phyloP scores from a whole-genome alignment of 2,113 vertebrate species.

The Euleptes europaea region DNA sequence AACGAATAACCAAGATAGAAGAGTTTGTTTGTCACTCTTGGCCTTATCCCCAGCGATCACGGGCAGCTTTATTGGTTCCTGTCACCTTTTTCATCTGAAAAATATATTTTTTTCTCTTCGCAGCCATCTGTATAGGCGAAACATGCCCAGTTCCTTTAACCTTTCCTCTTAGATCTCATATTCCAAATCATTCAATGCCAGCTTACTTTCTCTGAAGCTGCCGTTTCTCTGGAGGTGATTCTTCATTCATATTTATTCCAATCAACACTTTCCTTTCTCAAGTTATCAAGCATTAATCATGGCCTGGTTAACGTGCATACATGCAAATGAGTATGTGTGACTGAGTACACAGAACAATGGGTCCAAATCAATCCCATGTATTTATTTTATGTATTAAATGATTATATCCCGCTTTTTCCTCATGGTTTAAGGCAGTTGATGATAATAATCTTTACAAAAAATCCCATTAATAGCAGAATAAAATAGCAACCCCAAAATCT shows the following conservation, averaged over 20 bases:
- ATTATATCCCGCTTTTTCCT: too few relatives aligned
- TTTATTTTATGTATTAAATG: too few relatives aligned
- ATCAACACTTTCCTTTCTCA: neutral
- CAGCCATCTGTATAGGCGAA: neutral
- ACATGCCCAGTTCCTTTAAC: conserved; percentile 1
- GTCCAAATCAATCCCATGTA: neutral
- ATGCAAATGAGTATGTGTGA: neutral
- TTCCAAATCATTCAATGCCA: conserved; percentile 27
- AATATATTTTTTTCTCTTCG: neutral
- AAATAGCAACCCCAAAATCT: too few relatives aligned
- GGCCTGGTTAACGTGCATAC: neutral
- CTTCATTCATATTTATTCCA: neutral
- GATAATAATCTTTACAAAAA: too few relatives aligned
- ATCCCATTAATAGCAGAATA: too few relatives aligned
- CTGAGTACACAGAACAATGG: too few relatives aligned
- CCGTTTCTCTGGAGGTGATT: neutral
- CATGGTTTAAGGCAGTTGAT: too few relatives aligned
- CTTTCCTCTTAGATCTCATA: conserved; percentile 12
- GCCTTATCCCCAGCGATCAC: neutral
- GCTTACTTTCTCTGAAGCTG: neutral
- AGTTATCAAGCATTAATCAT: neutral
- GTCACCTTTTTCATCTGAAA: neutral
- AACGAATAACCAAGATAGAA: neutral
- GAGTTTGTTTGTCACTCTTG: neutral
- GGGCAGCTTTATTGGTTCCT: neutral